A percentile compares a stretch with the other conserved stretches of the same genome.
These are phyloP conservation scores for Lasioglossum figueresi DNA, from an alignment of 2,888 invertebrate species.

Conservation along the genomic window DNA sequence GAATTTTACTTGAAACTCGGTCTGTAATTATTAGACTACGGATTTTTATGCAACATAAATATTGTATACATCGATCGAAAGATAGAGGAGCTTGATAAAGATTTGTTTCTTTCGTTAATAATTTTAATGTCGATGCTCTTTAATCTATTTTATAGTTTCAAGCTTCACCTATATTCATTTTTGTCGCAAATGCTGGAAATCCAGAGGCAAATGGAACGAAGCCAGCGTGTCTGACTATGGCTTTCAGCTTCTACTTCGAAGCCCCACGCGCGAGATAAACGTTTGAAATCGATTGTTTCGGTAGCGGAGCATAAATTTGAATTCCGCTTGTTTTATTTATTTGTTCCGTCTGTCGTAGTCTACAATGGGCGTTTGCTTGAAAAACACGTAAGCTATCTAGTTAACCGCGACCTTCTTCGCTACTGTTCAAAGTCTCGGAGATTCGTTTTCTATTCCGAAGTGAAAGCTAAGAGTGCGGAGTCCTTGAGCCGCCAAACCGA, in stretches of 20 bases:
- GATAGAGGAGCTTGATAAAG: not conserved
- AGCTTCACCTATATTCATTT: not conserved
- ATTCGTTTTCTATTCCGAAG: not conserved
- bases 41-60: not conserved
- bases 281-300: not conserved
- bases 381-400: not conserved
- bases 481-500: conserved; percentile 8
- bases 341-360: not conserved
- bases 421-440: not conserved
- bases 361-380: not conserved
- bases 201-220: too few relatives aligned
- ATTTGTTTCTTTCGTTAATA: not conserved
- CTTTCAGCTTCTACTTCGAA: not conserved
- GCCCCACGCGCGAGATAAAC: not conserved
- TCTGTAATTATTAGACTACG: not conserved
- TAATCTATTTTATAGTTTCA: not conserved
- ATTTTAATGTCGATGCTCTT: not conserved
- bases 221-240: not conserved
- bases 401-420: not conserved
- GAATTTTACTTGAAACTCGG: not conserved
- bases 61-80: not conserved
- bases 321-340: not conserved
- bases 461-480: conserved; percentile 1
- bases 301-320: not conserved
- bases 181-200: too few relatives aligned